Conservation (phyloP, 2,888 invertebrate species). For the Volucella bombylans region DNA sequence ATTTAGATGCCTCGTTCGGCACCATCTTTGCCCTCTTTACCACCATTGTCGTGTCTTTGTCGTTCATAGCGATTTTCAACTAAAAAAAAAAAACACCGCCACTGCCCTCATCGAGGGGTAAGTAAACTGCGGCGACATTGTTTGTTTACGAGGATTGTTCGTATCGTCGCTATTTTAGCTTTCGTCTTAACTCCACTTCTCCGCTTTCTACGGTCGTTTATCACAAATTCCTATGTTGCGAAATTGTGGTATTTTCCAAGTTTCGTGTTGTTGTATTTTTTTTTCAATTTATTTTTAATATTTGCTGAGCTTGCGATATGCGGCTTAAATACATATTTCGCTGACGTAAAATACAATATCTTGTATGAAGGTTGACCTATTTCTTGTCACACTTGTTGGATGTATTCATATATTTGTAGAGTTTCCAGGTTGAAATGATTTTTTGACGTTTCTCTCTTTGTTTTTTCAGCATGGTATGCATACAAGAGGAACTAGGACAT, state of each 20-base stretch:
- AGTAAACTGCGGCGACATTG: background rate
- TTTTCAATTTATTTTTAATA: background rate
- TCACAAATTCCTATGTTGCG: slow-evolving; percentile 47
- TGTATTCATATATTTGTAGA: slow-evolving; percentile 13
- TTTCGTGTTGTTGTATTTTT: slow-evolving; percentile 8
- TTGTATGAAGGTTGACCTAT: slow-evolving; percentile 53
- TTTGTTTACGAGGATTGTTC: background rate
- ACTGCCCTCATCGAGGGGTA: no score
- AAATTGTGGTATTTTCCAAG: slow-evolving; percentile 31
- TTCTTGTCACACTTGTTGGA: slow-evolving; percentile 14
- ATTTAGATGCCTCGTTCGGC: slow-evolving; percentile 28
- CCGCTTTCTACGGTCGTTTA: slow-evolving; percentile 10
- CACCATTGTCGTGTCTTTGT: slow-evolving; percentile 16
- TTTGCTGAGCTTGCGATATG: slow-evolving; percentile 41
- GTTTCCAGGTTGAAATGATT: slow-evolving; percentile 46
- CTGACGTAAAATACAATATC: slow-evolving; percentile 48
- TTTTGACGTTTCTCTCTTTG: slow-evolving; percentile 35
- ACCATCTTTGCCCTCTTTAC: background rate
- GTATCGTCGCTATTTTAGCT: slow-evolving; percentile 4
- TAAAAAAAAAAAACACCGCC: no score
- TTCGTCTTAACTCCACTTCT: slow-evolving; percentile 1
- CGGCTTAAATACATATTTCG: slow-evolving; percentile 28
- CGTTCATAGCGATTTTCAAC: background rate
- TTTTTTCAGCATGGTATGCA: slow-evolving; percentile 85
- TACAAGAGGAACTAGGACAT: slow-evolving; percentile 86